Conservation (phyloP, 2,888 invertebrate genomes). For the Chaitophorus viminalis region DNA sequence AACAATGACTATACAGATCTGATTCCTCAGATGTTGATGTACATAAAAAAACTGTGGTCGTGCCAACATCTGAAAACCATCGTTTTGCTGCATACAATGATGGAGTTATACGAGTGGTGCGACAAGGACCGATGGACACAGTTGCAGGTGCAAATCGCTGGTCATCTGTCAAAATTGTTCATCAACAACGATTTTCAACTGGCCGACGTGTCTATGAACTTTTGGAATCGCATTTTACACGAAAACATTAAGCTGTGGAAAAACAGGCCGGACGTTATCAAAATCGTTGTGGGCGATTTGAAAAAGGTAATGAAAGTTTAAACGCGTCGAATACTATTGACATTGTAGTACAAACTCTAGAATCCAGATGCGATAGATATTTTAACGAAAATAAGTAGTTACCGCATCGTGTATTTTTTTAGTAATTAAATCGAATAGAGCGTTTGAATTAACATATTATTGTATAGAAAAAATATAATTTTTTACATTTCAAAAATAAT, state of each 20-base stretch:
- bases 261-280: background rate
- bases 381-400: too few species aligned
- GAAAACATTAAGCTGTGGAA: constrained; percentile 32
- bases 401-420: too few species aligned
- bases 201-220: constrained; percentile 25
- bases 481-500: background rate
- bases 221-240: constrained; percentile 23
- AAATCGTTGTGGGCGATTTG: background rate
- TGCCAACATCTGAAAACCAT: constrained; percentile 3
- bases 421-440: too few species aligned
- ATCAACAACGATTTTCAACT: background rate
- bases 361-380: too few species aligned
- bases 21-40: background rate
- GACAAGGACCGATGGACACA: background rate
- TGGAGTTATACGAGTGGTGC: constrained; percentile 20
- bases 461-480: too few species aligned
- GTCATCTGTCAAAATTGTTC: constrained; percentile 6
- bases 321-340: background rate
- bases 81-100: background rate
- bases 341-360: too few species aligned
- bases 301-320: constrained; percentile 16
- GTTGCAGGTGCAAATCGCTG: background rate
- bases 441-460: too few species aligned
- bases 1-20: background rate
- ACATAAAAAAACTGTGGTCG: constrained; percentile 21